phyloP scores from a whole-genome alignment of 1,140 invertebrate species.

The Hetaerina americana region DNA sequence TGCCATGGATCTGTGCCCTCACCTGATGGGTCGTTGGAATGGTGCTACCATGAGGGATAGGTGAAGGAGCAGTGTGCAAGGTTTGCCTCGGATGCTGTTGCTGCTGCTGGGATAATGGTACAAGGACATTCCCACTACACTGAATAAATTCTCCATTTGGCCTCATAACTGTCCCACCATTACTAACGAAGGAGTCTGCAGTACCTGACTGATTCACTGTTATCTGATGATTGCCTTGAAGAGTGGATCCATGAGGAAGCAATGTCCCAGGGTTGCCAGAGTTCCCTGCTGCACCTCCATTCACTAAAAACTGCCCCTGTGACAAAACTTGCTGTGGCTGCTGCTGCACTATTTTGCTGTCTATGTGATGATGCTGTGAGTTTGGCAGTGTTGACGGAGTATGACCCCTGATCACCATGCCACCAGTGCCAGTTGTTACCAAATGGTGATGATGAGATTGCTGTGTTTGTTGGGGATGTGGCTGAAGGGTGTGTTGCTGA shows the following conservation, averaged over 20 bases:
- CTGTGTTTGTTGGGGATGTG: neutral
- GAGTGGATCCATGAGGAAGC: neutral
- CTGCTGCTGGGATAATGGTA: constrained; percentile 45
- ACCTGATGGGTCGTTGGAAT: neutral
- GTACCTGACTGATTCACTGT: neutral
- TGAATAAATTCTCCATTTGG: constrained; percentile 44
- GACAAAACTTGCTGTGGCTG: neutral
- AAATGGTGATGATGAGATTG: neutral
- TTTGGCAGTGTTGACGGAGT: constrained; percentile 54
- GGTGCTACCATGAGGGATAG: neutral
- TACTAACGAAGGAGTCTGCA: neutral
- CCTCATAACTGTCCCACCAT: neutral
- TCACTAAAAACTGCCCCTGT: constrained; percentile 50
- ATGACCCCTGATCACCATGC: constrained; percentile 64
- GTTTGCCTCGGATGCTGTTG: constrained; percentile 24
- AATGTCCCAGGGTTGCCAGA: neutral
- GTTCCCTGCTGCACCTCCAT: constrained; percentile 28
- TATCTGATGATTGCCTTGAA: neutral
- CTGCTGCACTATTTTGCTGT: neutral
- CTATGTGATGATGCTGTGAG: constrained; percentile 44
- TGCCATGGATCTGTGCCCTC: neutral
- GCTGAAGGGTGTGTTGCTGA: constrained; percentile 26
- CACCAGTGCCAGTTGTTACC: constrained; percentile 50
- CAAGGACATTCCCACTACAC: constrained; percentile 51
- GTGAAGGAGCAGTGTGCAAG: neutral